These are phyloP conservation scores for Plecturocebus donacophilus DNA, from an alignment of 2,113 vertebrate species.

Conservation along the genomic window DNA sequence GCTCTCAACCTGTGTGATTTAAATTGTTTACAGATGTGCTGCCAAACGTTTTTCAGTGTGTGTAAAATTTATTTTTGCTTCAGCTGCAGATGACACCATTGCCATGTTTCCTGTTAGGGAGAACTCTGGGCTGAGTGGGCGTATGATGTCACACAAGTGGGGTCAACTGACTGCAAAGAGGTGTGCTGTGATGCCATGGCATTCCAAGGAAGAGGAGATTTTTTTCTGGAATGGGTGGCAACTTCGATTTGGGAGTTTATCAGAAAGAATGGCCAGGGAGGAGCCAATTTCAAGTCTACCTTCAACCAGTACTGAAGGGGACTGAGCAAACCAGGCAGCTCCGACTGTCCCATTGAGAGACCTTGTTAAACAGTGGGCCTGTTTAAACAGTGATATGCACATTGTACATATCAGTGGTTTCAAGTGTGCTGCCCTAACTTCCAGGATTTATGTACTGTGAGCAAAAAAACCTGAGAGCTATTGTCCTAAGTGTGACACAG, in stretches of 20 bases:
- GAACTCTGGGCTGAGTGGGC: background rate
- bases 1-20: background rate
- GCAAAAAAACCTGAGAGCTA: constrained; percentile 15
- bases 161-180: background rate
- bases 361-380: background rate
- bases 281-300: background rate
- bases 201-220: constrained; percentile 14
- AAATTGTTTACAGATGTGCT: background rate
- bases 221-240: constrained; percentile 26
- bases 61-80: background rate
- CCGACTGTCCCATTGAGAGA: background rate
- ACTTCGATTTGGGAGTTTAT: background rate
- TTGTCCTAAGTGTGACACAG: constrained; percentile 36
- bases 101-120: background rate
- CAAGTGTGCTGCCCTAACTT: background rate
- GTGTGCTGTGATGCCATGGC: background rate
- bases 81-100: background rate
- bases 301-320: background rate
- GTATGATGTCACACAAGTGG: background rate
- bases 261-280: background rate
- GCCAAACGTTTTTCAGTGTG: background rate
- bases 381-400: no score
- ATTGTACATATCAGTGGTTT: background rate
- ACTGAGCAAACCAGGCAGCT: background rate
- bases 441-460: constrained; percentile 46